These are phyloP conservation scores for Hermetia illucens DNA, from an alignment of 1,140 invertebrate species.

Conservation along the genomic window DNA sequence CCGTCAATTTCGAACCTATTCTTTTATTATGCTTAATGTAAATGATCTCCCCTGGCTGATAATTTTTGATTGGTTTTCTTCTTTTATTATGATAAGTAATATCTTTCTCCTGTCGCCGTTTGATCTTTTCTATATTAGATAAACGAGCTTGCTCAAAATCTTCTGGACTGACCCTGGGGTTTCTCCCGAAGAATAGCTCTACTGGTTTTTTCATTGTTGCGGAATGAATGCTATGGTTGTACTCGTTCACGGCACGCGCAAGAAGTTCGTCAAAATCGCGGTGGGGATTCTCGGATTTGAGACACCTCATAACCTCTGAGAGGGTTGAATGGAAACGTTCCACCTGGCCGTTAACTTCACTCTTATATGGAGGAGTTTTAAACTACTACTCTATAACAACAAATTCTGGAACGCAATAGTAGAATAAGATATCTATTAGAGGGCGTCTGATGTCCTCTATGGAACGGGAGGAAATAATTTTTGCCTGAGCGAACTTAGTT, in stretches of 20 bases:
- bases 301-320: slow-evolving; percentile 5
- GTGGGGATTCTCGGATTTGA: neutral
- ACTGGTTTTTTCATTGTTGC: slow-evolving; percentile 1
- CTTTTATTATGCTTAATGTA: slow-evolving; percentile 4
- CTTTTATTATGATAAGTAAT: no score
- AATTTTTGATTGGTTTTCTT: no score
- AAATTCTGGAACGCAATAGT: slow-evolving; percentile 4
- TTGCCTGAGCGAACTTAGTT: slow-evolving; percentile 5
- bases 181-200: neutral
- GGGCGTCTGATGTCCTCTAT: slow-evolving; percentile 7
- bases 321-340: slow-evolving; percentile 7
- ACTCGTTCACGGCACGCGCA: slow-evolving; percentile 2
- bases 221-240: slow-evolving; percentile 5
- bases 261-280: slow-evolving; percentile 1
- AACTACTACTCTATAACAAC: slow-evolving; percentile 8
- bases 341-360: slow-evolving; percentile 5
- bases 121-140: no score
- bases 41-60: slow-evolving; percentile 5
- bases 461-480: slow-evolving; percentile 1
- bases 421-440: slow-evolving; percentile 6
- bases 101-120: no score
- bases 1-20: slow-evolving; percentile 4
- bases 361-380: slow-evolving; percentile 4
- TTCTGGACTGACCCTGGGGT: no score
- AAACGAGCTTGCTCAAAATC: no score